Conservation (phyloP, 2,113 vertebrate species). For the Hippocampus zosterae region DNA sequence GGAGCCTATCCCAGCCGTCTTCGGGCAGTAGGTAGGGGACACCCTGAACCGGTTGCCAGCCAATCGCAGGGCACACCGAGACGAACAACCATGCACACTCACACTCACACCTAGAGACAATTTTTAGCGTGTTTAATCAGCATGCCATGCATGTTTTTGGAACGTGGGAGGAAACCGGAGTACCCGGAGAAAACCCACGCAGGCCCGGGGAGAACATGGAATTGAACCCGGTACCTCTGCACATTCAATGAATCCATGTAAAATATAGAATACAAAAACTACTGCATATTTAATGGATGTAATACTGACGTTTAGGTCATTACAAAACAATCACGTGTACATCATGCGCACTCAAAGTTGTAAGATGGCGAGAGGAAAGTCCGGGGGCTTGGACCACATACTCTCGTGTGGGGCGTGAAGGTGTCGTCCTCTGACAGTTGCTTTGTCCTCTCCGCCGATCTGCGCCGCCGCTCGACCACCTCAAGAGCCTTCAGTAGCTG, state of each 20-base stretch:
- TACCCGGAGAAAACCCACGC: too few relatives aligned
- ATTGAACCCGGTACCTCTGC: too few relatives aligned
- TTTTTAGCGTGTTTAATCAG: too few relatives aligned
- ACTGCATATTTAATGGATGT: neutral
- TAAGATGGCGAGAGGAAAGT: conserved; percentile 52
- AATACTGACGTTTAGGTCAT: neutral
- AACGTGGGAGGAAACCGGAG: too few relatives aligned
- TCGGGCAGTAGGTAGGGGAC: too few relatives aligned
- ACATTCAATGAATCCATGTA: neutral
- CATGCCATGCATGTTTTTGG: too few relatives aligned
- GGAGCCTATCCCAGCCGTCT: too few relatives aligned
- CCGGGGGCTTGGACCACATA: conserved; percentile 80
- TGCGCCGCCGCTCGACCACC: conserved; percentile 82
- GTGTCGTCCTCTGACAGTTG: conserved; percentile 92
- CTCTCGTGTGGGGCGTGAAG: conserved; percentile 86
- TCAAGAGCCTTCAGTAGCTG: conserved; percentile 88
- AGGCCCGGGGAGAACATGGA: too few relatives aligned
- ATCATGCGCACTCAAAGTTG: conserved; percentile 38
- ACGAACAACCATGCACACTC: too few relatives aligned
- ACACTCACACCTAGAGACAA: too few relatives aligned
- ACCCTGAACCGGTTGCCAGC: too few relatives aligned
- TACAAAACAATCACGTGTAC: neutral
- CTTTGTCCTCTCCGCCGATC: conserved; percentile 86
- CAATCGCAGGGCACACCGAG: too few relatives aligned
- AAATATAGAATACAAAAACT: neutral